These are phyloP conservation scores for Crypturellus undulatus DNA, from an alignment of 2,113 vertebrate species.

Conservation along the genomic window DNA sequence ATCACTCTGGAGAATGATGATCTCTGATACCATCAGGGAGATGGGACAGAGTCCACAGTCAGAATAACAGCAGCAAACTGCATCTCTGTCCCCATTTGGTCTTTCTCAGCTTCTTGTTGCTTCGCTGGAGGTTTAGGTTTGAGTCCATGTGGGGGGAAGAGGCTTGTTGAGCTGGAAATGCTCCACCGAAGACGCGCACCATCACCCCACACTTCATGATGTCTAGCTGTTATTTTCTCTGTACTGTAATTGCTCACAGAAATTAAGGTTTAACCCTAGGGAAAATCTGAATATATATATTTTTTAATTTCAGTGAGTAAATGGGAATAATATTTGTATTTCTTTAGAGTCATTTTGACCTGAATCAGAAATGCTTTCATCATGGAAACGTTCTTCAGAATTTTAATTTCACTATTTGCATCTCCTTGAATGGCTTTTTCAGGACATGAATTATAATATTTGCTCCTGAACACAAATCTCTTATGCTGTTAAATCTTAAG, in stretches of 20 bases:
- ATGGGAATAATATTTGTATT: neutral
- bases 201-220: neutral
- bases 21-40: conserved; percentile 17
- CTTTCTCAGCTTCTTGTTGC: neutral
- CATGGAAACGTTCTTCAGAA: neutral
- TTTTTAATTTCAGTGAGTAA: neutral
- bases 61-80: neutral
- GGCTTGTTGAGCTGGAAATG: neutral
- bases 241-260: neutral
- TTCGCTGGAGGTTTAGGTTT: neutral
- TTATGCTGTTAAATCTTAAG: neutral
- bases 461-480: neutral
- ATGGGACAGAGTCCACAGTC: neutral
- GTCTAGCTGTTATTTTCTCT: neutral
- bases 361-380: neutral
- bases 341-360: neutral
- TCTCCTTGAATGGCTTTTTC: neutral
- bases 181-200: neutral
- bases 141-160: neutral
- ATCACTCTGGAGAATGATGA: conserved; percentile 32
- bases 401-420: neutral
- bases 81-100: neutral
- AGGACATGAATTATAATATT: neutral
- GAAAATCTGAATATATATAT: neutral
- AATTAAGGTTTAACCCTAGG: neutral